Percentiles rank a stretch among this genome's conserved stretches.
These are phyloP conservation scores for Cylloceria caligata DNA, from an alignment of 2,888 invertebrate species.

Conservation along the genomic window DNA sequence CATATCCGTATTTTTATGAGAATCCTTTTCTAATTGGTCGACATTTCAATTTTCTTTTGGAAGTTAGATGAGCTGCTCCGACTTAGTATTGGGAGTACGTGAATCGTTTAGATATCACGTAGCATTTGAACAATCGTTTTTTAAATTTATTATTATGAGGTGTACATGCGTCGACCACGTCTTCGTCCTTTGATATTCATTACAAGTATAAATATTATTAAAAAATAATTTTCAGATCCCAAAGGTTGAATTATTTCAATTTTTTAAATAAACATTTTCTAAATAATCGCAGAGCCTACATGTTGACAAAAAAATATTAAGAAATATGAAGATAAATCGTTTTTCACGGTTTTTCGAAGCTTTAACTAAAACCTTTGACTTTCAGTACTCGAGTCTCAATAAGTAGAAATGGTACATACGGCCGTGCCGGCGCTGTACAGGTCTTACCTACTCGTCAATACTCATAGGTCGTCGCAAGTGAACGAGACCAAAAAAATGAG, in stretches of 20 bases:
- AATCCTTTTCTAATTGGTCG: constrained; percentile 77
- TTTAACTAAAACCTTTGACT: neutral
- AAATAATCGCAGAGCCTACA: neutral
- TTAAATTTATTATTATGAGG: constrained; percentile 46
- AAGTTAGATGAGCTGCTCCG: constrained; percentile 38
- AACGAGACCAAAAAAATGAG: constrained; percentile 42
- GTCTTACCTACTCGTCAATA: constrained; percentile 77
- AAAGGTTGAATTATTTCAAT: too few relatives aligned
- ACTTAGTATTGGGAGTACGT: constrained; percentile 47
- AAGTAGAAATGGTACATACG: constrained; percentile 15
- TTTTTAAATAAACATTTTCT: too few relatives aligned
- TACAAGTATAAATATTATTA: neutral
- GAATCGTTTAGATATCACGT: constrained; percentile 30
- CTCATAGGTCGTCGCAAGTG: constrained; percentile 68
- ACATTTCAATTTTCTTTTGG: constrained; percentile 52
- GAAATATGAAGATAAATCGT: neutral
- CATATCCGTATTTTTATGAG: constrained; percentile 82
- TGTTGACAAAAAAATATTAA: neutral
- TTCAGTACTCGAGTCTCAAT: neutral
- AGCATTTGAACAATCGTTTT: constrained; percentile 20
- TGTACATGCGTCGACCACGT: constrained; percentile 23
- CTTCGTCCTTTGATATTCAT: neutral
- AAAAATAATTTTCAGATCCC: neutral
- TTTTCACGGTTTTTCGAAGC: too few relatives aligned
- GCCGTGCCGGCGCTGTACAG: constrained; percentile 33